Evolutionary conservation across 1,140 invertebrate species (phyloP).

Genomic region (Hestina assimilis): DNA sequence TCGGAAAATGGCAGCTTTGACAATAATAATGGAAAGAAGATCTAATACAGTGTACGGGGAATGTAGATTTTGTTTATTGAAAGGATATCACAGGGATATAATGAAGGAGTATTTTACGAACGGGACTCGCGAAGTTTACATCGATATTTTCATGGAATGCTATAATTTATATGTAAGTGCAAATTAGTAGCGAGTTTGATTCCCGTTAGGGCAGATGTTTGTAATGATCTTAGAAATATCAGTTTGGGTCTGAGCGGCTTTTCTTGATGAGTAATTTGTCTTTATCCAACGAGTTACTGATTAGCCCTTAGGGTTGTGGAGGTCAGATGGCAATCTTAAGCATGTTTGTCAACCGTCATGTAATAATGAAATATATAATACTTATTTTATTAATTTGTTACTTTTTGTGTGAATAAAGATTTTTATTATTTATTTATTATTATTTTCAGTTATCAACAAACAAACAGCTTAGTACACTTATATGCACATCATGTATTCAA

Average conservation of each 20-base stretch:
- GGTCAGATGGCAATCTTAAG: too few species aligned
- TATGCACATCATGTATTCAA: conserved; percentile 49
- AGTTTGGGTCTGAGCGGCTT: too few species aligned
- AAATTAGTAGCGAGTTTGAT: background rate
- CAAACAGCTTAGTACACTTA: conserved; percentile 37
- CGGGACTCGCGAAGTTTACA: conserved; percentile 49
- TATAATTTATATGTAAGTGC: conserved; percentile 62
- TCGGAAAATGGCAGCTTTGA: background rate
- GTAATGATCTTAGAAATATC: too few species aligned
- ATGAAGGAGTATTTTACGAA: conserved; percentile 52
- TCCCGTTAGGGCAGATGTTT: too few species aligned
- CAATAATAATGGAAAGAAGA: conserved; percentile 33
- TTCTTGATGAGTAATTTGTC: too few species aligned
- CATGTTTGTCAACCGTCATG: too few species aligned
- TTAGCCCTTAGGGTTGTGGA: too few species aligned
- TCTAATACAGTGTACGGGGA: conserved; percentile 39
- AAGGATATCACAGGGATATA: conserved; percentile 52
- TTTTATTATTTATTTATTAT: too few species aligned
- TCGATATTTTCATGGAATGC: conserved; percentile 55
- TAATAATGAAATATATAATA: too few species aligned
- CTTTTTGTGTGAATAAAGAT: too few species aligned
- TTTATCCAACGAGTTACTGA: too few species aligned
- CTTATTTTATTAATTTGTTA: too few species aligned
- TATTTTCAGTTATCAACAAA: conserved; percentile 55
- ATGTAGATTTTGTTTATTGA: conserved; percentile 52